Evolutionary conservation across 2,797 vertebrate genomes (phyloP), one percentile per base, ranked within the genome.

Genomic region (Danionella dracula): DNA sequence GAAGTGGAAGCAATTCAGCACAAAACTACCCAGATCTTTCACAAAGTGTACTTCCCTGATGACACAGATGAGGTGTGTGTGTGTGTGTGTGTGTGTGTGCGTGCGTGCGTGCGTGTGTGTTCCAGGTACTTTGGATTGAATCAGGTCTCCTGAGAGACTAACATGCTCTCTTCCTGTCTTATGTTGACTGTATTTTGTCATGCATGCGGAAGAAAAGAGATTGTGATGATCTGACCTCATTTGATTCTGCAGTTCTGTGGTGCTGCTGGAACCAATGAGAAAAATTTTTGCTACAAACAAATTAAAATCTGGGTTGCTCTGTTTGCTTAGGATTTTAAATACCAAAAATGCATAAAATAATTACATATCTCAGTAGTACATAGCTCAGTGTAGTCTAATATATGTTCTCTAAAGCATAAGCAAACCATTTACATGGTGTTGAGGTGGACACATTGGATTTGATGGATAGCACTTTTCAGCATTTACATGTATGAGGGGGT

Each of bases 1-100:
- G 97, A 99, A 80, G 96, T 99, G 51, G 97, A 98, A 70, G 97
- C 97, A 29, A 99, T 99, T 82, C 96, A 99, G 51, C 96, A 99
- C 77, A 99, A 99, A 83, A 99, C 96, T 0, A 99, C 95, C 0
- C 97, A 99, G 84, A 99, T 99, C 77, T 99, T 99, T 86, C 97
- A 99, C 81, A 99, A 99, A 77, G 95, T 99, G 66, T 99, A 98
- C 79, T 99, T 99, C 64, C 97, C 97, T 0, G 95, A 99, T 4
- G 97, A 98, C 56, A 95, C 94, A 0, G 95, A 98, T 2, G 96
- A 99, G 94, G 97, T 98, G 55, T 78, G 65, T 6, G 56, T 32
- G 19, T 35, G 21, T 41, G 41, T n/a, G 97, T 98, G 55, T 78
- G 65, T 6, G 56, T 32, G 19, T 35, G 21, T 41, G 41, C n/a